These are phyloP conservation scores for Pampus argenteus DNA, from an alignment of 2,797 vertebrate genomes.

Conservation along the genomic window DNA sequence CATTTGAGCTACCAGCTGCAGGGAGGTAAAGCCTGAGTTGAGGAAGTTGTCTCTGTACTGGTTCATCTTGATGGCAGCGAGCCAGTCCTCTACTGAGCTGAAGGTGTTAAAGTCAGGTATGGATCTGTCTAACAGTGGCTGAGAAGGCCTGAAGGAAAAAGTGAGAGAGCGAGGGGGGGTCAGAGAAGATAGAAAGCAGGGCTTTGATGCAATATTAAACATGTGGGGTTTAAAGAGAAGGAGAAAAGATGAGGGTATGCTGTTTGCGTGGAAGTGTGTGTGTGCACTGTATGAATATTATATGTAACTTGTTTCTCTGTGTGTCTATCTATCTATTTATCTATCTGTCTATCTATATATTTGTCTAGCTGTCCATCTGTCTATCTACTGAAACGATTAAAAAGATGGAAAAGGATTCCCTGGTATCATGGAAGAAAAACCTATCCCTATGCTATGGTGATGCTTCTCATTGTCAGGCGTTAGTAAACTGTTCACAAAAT, in stretches of 20 bases:
- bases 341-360: too few relatives aligned
- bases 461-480: background rate
- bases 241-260: slow-evolving; percentile 9
- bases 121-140: slow-evolving; percentile 97
- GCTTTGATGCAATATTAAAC: slow-evolving; percentile 61
- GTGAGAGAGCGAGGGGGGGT: background rate
- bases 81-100: slow-evolving; percentile 98
- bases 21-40: slow-evolving; percentile 96
- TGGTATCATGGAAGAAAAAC: background rate
- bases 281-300: background rate
- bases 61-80: slow-evolving; percentile 98
- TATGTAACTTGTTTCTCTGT: too few relatives aligned
- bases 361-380: too few relatives aligned
- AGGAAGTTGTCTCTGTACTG: slow-evolving; percentile 99
- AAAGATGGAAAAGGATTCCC: background rate
- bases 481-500: slow-evolving; percentile 15
- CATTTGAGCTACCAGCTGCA: slow-evolving; percentile 97
- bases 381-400: background rate
- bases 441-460: background rate
- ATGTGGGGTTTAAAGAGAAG: slow-evolving; percentile 34
- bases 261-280: slow-evolving; percentile 20
- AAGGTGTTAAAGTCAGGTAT: slow-evolving; percentile 98
- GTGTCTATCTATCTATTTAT: background rate
- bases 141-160: slow-evolving; percentile 90
- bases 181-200: slow-evolving; percentile 15